phyloP scores from a whole-genome alignment of 2,888 invertebrate species.

The Eilema sororculum region DNA sequence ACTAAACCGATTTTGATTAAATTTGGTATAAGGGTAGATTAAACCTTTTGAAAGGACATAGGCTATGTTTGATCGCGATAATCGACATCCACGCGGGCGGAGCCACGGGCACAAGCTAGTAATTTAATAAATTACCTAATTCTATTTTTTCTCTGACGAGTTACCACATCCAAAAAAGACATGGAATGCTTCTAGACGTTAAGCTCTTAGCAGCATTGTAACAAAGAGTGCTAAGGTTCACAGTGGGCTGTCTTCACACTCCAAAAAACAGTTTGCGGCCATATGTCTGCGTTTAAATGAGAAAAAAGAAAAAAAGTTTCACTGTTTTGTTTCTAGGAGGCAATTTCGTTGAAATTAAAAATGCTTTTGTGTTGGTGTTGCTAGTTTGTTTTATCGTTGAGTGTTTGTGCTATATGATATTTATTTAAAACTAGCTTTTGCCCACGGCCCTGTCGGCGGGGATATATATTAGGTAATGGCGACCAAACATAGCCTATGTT shows the following conservation, averaged over 20 bases:
- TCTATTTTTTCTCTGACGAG: neutral
- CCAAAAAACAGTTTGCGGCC: slow-evolving; percentile 61
- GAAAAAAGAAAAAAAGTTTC: slow-evolving; percentile 55
- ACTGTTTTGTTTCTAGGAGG: slow-evolving; percentile 27
- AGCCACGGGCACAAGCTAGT: no score
- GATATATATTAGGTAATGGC: no score
- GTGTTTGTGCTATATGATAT: neutral
- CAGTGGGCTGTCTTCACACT: slow-evolving; percentile 66
- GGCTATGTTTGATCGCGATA: no score
- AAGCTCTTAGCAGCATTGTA: slow-evolving; percentile 39
- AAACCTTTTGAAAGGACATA: no score
- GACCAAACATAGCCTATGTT: no score
- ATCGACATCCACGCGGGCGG: no score
- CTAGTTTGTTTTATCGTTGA: neutral
- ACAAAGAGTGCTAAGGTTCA: slow-evolving; percentile 40
- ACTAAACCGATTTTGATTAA: no score
- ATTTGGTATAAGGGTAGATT: no score
- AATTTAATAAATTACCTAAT: no score
- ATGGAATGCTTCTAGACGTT: slow-evolving; percentile 15
- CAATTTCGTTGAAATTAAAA: slow-evolving; percentile 46
- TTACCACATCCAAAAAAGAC: slow-evolving; percentile 28
- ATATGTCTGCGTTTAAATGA: slow-evolving; percentile 59
- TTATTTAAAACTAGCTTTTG: neutral
- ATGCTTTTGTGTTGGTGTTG: slow-evolving; percentile 14
- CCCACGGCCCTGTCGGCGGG: no score